phyloP scores from a whole-genome alignment of 92 coral and sea anemone species.

The Zoanthus sansibaricus region DNA sequence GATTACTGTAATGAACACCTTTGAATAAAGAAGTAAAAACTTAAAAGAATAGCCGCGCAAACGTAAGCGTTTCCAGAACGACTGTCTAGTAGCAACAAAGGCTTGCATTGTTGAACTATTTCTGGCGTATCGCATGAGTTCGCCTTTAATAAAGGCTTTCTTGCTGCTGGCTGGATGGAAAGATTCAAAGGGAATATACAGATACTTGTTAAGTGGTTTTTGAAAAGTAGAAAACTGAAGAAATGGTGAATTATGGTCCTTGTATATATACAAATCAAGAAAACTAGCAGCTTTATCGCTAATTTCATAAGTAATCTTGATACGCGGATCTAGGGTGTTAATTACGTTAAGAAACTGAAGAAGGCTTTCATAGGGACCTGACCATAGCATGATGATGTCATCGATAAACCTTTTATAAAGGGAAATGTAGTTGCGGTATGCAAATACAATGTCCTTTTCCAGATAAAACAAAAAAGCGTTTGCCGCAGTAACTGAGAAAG shows the following conservation, averaged over 20 bases:
- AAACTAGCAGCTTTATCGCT: constrained; percentile 17
- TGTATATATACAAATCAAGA: constrained; percentile 17
- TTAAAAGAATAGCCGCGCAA: too few relatives aligned
- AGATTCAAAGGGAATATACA: constrained; percentile 14
- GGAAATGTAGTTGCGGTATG: not conserved
- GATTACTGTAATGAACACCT: too few relatives aligned
- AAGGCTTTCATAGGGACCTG: not conserved
- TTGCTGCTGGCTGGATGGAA: constrained; percentile 20
- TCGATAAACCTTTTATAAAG: not conserved
- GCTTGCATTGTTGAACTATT: too few relatives aligned
- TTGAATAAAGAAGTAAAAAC: too few relatives aligned
- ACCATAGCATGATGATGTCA: not conserved
- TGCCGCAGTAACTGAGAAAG: constrained; percentile 10
- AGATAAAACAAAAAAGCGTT: constrained; percentile 7
- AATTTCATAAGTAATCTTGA: constrained; percentile 17
- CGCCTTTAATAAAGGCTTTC: not conserved
- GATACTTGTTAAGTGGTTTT: constrained; percentile 5
- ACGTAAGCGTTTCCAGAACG: too few relatives aligned
- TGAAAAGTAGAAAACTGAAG: constrained; percentile 5
- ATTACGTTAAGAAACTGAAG: not conserved
- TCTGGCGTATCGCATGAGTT: too few relatives aligned
- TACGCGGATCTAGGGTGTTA: not conserved
- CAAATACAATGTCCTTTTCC: not conserved
- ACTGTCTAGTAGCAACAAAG: too few relatives aligned
- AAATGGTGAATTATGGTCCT: not conserved